Conservation (phyloP, 2,888 invertebrate species). For the Rotaria socialis region DNA sequence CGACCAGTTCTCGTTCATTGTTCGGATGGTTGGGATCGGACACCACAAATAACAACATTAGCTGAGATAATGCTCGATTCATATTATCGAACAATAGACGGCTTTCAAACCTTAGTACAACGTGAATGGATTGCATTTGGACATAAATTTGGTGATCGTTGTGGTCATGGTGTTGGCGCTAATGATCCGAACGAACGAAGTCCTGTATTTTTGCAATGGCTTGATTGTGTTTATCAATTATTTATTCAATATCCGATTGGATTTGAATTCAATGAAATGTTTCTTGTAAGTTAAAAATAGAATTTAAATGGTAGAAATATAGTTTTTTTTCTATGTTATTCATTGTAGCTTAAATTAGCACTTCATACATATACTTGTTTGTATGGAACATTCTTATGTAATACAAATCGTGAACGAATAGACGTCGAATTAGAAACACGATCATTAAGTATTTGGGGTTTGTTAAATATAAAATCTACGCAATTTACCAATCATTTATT, state of each 20-base stretch:
- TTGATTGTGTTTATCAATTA: slow-evolving; percentile 90
- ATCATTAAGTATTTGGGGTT: slow-evolving; percentile 43
- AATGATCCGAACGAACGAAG: slow-evolving; percentile 90
- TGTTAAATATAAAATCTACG: slow-evolving; percentile 39
- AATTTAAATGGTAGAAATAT: too few relatives aligned
- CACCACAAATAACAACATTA: slow-evolving; percentile 88
- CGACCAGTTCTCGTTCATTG: slow-evolving; percentile 92
- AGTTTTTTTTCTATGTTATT: too few relatives aligned
- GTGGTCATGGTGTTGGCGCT: slow-evolving; percentile 64
- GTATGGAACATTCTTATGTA: slow-evolving; percentile 43
- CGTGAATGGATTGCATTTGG: slow-evolving; percentile 96
- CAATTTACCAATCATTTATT: slow-evolving; percentile 40
- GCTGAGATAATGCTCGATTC: slow-evolving; percentile 88
- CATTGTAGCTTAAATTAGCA: slow-evolving; percentile 37
- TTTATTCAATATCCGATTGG: slow-evolving; percentile 79
- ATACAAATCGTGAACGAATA: slow-evolving; percentile 35
- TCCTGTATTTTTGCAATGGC: slow-evolving; percentile 94
- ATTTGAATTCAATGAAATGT: slow-evolving; percentile 72
- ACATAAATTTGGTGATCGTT: slow-evolving; percentile 93
- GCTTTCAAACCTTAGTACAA: slow-evolving; percentile 85
- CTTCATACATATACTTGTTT: slow-evolving; percentile 43
- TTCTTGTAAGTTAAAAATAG: slow-evolving; percentile 10
- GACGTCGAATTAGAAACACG: background rate
- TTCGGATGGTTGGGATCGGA: slow-evolving; percentile 97
- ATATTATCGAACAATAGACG: slow-evolving; percentile 85